Evolutionary conservation across 1,140 invertebrate species (phyloP).

Genomic region (Rhagoletis pomonella): DNA sequence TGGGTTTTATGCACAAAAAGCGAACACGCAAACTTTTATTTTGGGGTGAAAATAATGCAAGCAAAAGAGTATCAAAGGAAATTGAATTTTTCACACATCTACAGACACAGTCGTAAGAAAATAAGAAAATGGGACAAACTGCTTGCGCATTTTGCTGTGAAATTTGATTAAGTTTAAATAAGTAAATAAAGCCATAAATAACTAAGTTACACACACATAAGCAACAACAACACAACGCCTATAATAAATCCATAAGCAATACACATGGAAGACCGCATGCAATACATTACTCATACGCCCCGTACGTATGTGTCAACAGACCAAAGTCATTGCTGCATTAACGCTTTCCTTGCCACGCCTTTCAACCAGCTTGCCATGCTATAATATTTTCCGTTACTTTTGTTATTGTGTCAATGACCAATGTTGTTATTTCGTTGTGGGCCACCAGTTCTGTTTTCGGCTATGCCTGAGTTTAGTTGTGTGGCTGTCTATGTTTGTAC

Average conservation of each 20-base stretch:
- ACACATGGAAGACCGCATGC: no score
- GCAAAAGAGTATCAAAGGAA: slow-evolving; percentile 19
- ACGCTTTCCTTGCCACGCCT: not conserved
- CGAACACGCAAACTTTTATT: not conserved
- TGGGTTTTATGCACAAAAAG: not conserved
- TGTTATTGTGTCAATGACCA: slow-evolving; percentile 29
- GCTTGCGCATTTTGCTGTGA: slow-evolving; percentile 3
- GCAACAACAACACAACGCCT: slow-evolving; percentile 5
- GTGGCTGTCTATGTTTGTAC: slow-evolving; percentile 54
- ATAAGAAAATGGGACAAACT: not conserved
- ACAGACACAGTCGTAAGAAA: not conserved
- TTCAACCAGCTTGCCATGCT: not conserved
- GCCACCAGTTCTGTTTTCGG: slow-evolving; percentile 28
- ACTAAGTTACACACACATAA: not conserved
- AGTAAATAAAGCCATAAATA: slow-evolving; percentile 24
- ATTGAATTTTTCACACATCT: slow-evolving; percentile 38
- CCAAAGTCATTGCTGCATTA: not conserved
- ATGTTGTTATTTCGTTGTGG: slow-evolving; percentile 15
- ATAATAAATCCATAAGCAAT: no score
- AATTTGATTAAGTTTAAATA: slow-evolving; percentile 51
- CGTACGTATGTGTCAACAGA: not conserved
- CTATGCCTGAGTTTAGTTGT: slow-evolving; percentile 43
- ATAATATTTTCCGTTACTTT: slow-evolving; percentile 3
- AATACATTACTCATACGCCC: slow-evolving; percentile 7
- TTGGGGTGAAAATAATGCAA: not conserved